Evolutionary conservation across 2,888 invertebrate genomes (phyloP), one percentile per base, ranked within the genome.

Genomic region (Ochropacha duplaris): DNA sequence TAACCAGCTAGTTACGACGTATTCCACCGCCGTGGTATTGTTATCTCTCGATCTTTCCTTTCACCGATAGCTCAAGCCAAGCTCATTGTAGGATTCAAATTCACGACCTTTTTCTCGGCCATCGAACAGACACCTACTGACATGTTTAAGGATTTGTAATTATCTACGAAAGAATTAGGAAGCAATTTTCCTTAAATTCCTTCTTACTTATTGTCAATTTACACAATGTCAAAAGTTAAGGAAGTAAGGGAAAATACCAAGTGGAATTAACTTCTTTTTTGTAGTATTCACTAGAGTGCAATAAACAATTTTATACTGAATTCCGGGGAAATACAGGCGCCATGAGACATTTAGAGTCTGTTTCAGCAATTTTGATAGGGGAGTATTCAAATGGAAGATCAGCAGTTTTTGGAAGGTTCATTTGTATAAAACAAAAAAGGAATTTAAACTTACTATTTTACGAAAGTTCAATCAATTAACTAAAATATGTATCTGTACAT

Each of bases 141-240:
- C 6, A 2, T 28, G 8, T 28, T 8, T n/a, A n/a, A n/a, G n/a
- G n/a, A n/a, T n/a, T 61, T 61, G 64, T 71, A 70, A 72, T 72
- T 72, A 71, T 71, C 57, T 62, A 52, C 56, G 59, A n/a, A 39
- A 16, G 39, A 31, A 39, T 39, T 66, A 58, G 56, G 56, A 52
- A 65, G 52, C 50, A 66, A 66, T 63, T 65, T 70, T 62, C 57
- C 61, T 62, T 62, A 31, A 31, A 66, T 63, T 65, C 57, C 61
- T 57, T 60, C 55, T 16, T 57, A 36, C 58, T 59, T 31, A 31
- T 22, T 2, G 16, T 31, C 19, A 31, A 50, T 52, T 52, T 52
- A 31, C 31, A 52, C 52, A 31, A 52, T 52, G 52, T n/a, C 19
- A 31, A 19, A 8, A 31, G 31, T 31, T 52, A 9, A 52, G 16